These are phyloP conservation scores for Ictalurus punctatus DNA, from an alignment of 2,113 vertebrate genomes.

Conservation along the genomic window DNA sequence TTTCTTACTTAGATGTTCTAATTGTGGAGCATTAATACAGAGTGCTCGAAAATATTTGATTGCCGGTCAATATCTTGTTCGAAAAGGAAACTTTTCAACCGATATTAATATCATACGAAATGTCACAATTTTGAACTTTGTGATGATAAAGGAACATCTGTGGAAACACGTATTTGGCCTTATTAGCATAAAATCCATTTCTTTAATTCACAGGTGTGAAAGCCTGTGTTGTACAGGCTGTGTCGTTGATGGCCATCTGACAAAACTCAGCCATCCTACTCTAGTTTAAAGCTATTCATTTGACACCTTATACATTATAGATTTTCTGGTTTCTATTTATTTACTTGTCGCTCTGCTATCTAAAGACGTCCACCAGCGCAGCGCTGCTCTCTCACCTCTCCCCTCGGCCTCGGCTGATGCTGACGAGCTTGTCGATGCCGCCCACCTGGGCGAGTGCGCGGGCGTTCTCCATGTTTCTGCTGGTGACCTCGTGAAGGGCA, in stretches of 20 bases:
- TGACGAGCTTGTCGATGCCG: constrained; percentile 94
- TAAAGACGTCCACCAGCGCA: too few relatives aligned
- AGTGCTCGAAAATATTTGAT: too few relatives aligned
- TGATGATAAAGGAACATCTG: background rate
- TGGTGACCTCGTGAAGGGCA: constrained; percentile 94
- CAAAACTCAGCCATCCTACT: too few relatives aligned
- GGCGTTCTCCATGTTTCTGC: constrained; percentile 97
- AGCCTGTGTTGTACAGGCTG: background rate
- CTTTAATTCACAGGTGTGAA: background rate
- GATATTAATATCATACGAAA: background rate
- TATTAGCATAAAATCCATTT: background rate
- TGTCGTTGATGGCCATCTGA: background rate
- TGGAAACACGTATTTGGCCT: background rate
- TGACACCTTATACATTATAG: background rate
- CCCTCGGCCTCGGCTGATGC: constrained; percentile 92
- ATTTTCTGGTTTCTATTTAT: background rate
- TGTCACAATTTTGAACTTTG: background rate
- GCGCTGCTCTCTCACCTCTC: constrained; percentile 75
- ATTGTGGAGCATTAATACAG: background rate
- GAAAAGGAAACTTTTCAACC: too few relatives aligned
- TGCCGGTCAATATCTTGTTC: too few relatives aligned
- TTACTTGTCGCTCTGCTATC: background rate
- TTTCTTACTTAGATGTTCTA: background rate
- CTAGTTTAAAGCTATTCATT: background rate
- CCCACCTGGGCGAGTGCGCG: constrained; percentile 92